Conservation (phyloP, 2,797 vertebrate genomes). For the Malurus leucopterus region DNA sequence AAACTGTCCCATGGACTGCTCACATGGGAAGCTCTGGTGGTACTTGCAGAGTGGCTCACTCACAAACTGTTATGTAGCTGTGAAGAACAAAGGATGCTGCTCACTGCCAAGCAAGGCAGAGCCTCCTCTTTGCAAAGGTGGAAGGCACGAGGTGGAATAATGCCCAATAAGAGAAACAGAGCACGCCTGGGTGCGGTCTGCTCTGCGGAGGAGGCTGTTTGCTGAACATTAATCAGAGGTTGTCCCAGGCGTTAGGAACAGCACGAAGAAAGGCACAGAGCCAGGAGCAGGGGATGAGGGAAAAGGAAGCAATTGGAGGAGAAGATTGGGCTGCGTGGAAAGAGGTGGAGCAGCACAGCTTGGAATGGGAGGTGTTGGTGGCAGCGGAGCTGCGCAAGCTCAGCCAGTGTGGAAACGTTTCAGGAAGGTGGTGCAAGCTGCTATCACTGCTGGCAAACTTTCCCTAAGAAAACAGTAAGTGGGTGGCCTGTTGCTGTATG, state of each 20-base stretch:
- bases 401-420: constrained; percentile 20
- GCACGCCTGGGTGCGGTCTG: background rate
- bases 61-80: background rate
- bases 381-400: background rate
- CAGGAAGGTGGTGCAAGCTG: constrained; percentile 47
- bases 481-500: constrained; percentile 47
- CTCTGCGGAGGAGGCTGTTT: background rate
- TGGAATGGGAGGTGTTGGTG: background rate
- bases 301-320: constrained; percentile 2
- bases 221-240: constrained; percentile 48
- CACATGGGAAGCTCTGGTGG: background rate
- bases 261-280: background rate
- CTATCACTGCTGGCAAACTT: constrained; percentile 55
- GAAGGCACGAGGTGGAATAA: background rate
- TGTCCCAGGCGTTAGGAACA: constrained; percentile 9
- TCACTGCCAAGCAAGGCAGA: background rate
- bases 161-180: background rate
- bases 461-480: constrained; percentile 49
- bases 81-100: background rate
- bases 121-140: background rate
- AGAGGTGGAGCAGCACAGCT: constrained; percentile 1
- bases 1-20: background rate
- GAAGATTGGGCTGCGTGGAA: background rate
- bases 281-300: constrained; percentile 26
- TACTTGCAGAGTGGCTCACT: background rate